Evolutionary conservation across 2,888 invertebrate species (phyloP).

Genomic region (Stenodera caucasica): DNA sequence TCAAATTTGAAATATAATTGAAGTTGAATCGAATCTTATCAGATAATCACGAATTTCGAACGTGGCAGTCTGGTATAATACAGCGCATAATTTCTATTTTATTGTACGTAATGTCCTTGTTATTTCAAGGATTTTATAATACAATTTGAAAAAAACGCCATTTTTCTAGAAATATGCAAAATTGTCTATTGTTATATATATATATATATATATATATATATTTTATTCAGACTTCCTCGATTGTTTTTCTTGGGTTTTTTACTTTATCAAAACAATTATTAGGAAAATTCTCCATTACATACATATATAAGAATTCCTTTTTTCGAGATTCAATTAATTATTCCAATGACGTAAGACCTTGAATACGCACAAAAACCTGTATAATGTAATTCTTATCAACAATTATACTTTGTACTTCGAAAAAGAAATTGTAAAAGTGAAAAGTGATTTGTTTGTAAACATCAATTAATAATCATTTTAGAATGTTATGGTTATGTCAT

Average conservation of each 20-base stretch:
- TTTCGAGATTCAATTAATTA: conserved; percentile 26
- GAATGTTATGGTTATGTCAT: neutral
- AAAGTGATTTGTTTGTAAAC: neutral
- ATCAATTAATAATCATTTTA: neutral
- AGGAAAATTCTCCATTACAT: conserved; percentile 15
- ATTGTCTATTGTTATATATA: no score
- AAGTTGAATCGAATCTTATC: neutral
- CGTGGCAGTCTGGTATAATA: neutral
- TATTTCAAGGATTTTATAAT: neutral
- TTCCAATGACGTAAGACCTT: conserved; percentile 27
- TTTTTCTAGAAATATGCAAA: neutral
- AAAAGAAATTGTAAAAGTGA: conserved; percentile 14
- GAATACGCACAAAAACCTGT: conserved; percentile 19
- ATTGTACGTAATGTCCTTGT: neutral
- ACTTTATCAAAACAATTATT: neutral
- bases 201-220: no score
- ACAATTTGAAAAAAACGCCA: neutral
- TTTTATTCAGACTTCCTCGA: no score
- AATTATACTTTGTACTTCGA: conserved; percentile 5
- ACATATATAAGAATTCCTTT: conserved; percentile 24
- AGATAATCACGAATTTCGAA: neutral
- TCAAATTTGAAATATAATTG: no score
- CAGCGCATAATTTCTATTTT: neutral
- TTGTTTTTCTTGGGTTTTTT: conserved; percentile 2
- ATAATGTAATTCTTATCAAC: conserved; percentile 19